These are phyloP conservation scores for Macroramphosus scolopax DNA, from an alignment of 2,797 vertebrate genomes.

Conservation along the genomic window DNA sequence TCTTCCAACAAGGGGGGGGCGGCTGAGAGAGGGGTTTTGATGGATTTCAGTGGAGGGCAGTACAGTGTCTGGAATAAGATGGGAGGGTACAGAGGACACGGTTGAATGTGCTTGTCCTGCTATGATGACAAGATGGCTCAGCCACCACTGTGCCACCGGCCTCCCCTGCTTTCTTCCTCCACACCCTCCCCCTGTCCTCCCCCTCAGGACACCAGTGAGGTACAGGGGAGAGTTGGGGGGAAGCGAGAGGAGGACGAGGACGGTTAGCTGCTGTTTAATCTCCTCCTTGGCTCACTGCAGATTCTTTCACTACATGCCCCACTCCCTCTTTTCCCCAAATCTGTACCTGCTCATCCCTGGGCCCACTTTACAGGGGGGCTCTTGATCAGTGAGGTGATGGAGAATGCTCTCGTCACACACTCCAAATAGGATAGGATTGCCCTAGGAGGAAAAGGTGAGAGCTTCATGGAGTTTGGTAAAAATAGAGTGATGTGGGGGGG, in stretches of 20 bases:
- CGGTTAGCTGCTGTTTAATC: conserved; percentile 73
- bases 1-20: conserved; percentile 58
- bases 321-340: conserved; percentile 65
- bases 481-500: no score
- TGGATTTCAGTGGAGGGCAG: conserved; percentile 68
- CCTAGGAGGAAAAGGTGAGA: conserved; percentile 70
- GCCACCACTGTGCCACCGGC: conserved; percentile 65
- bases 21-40: conserved; percentile 56
- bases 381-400: conserved; percentile 75
- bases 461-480: conserved; percentile 57
- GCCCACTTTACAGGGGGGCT: conserved; percentile 67
- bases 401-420: conserved; percentile 75
- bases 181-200: conserved; percentile 42
- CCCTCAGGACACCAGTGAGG: conserved; percentile 61
- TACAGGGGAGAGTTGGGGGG: conserved; percentile 39
- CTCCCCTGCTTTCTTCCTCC: conserved; percentile 44
- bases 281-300: conserved; percentile 73
- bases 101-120: conserved; percentile 79
- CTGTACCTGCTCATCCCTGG: conserved; percentile 75
- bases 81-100: conserved; percentile 76
- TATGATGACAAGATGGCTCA: conserved; percentile 80
- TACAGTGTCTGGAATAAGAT: conserved; percentile 73
- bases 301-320: conserved; percentile 72
- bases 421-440: conserved; percentile 75
- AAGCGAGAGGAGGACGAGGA: conserved; percentile 17